These are phyloP conservation scores for Pipistrellus nathusii DNA, from an alignment of 2,797 vertebrate genomes.

Conservation along the genomic window DNA sequence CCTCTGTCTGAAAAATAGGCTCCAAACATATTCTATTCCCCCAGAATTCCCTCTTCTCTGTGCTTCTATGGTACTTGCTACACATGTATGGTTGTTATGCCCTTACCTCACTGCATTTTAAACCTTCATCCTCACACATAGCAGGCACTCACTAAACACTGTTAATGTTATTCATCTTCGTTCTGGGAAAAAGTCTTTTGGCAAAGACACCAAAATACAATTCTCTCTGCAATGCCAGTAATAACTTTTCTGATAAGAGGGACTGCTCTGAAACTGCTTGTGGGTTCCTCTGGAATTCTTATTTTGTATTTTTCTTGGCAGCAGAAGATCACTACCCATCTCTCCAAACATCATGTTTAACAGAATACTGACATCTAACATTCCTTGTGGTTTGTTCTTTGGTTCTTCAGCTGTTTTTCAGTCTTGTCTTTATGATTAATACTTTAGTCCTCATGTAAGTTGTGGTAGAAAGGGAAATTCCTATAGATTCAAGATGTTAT, in stretches of 20 bases:
- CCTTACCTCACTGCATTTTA: background rate
- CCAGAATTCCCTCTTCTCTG: background rate
- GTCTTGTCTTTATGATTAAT: slow-evolving; percentile 35
- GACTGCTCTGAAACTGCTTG: slow-evolving; percentile 64
- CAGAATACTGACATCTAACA: slow-evolving; percentile 60
- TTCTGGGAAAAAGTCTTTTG: slow-evolving; percentile 70
- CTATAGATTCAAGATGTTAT: slow-evolving; percentile 29
- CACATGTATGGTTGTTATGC: background rate
- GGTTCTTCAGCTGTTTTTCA: slow-evolving; percentile 36
- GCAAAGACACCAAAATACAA: slow-evolving; percentile 64
- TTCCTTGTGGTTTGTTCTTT: slow-evolving; percentile 47
- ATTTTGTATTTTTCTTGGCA: slow-evolving; percentile 70
- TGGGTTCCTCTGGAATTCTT: slow-evolving; percentile 66
- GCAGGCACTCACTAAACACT: slow-evolving; percentile 13
- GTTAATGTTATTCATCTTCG: slow-evolving; percentile 38
- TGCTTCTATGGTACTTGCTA: background rate
- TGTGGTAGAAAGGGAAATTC: slow-evolving; percentile 42
- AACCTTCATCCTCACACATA: background rate
- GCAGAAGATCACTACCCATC: slow-evolving; percentile 15
- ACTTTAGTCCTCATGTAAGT: slow-evolving; percentile 52
- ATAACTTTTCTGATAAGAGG: slow-evolving; percentile 73
- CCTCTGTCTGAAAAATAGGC: background rate
- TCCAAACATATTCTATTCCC: background rate
- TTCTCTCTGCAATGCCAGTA: slow-evolving; percentile 65
- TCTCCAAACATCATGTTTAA: slow-evolving; percentile 55